These are phyloP conservation scores for Noctuana brunneofusca DNA, from an alignment of 2,888 invertebrate species.

Conservation along the genomic window DNA sequence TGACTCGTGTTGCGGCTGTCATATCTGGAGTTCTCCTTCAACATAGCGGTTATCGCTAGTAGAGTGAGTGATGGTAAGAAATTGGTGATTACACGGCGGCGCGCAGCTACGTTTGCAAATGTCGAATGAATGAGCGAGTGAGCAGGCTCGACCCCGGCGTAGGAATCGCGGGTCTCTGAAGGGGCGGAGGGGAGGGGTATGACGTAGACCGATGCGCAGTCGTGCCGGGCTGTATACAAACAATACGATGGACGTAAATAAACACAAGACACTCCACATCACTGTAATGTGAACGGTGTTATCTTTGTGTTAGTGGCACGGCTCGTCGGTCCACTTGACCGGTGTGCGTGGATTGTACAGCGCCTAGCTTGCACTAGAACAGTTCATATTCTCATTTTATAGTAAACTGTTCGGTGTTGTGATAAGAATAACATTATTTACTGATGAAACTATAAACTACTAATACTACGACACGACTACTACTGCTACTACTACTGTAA, in stretches of 20 bases:
- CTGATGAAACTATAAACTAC: too few relatives aligned
- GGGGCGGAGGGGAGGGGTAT: conserved; percentile 63
- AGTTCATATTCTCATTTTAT: conserved; percentile 28
- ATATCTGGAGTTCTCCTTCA: conserved; percentile 76
- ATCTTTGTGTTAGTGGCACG: conserved; percentile 70
- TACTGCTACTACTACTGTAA: too few relatives aligned
- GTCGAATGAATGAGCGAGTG: conserved; percentile 80
- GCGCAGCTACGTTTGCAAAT: conserved; percentile 76
- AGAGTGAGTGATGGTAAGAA: conserved; percentile 55
- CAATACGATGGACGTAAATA: conserved; percentile 83
- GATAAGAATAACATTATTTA: conserved; percentile 2
- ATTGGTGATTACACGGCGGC: conserved; percentile 57
- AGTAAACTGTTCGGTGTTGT: not conserved
- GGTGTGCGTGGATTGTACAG: conserved; percentile 40
- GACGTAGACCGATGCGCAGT: conserved; percentile 80
- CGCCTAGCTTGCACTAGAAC: conserved; percentile 38
- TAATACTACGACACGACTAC: too few relatives aligned
- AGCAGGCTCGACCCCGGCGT: conserved; percentile 70
- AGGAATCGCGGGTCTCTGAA: conserved; percentile 70
- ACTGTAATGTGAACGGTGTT: conserved; percentile 67
- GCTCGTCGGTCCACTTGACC: conserved; percentile 51
- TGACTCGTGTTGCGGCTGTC: conserved; percentile 55
- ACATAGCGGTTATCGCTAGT: conserved; percentile 56
- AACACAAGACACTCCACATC: conserved; percentile 73
- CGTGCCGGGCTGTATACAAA: conserved; percentile 83